Evolutionary conservation across 2,113 vertebrate genomes (phyloP).

Genomic region (Pampusana beccarii): DNA sequence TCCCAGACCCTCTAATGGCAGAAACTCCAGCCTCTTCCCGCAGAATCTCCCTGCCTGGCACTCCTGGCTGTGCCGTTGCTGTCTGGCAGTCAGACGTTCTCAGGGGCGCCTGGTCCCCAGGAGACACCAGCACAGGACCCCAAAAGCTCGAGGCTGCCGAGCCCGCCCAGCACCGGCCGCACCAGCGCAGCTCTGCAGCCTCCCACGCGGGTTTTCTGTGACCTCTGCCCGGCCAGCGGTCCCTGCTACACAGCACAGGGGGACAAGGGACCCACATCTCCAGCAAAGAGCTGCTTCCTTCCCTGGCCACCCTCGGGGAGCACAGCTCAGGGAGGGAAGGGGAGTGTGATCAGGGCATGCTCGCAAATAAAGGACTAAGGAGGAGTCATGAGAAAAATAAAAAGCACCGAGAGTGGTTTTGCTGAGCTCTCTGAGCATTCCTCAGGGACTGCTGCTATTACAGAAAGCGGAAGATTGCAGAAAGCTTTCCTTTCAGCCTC

Average conservation of each 20-base stretch:
- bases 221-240: not conserved
- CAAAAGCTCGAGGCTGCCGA: rapidly evolving
- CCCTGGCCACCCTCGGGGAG: not conserved
- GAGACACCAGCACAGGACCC: not conserved
- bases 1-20: not conserved
- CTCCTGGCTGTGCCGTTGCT: not conserved
- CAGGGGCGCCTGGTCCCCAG: not conserved
- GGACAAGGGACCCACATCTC: not conserved
- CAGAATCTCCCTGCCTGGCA: not conserved
- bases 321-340: not conserved
- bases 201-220: rapidly evolving
- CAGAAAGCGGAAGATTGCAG: not conserved
- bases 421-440: rapidly evolving
- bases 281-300: not conserved
- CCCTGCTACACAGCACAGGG: rapidly evolving
- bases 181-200: not conserved
- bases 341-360: not conserved
- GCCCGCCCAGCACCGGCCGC: rapidly evolving
- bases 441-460: rapidly evolving
- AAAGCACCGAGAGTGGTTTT: not conserved
- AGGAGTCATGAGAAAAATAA: not conserved
- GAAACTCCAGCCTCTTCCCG: not conserved
- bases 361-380: not conserved
- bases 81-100: too few species aligned
- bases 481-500: not conserved